Conservation (phyloP, 2,888 invertebrate genomes). For the Eupithecia insigniata region DNA sequence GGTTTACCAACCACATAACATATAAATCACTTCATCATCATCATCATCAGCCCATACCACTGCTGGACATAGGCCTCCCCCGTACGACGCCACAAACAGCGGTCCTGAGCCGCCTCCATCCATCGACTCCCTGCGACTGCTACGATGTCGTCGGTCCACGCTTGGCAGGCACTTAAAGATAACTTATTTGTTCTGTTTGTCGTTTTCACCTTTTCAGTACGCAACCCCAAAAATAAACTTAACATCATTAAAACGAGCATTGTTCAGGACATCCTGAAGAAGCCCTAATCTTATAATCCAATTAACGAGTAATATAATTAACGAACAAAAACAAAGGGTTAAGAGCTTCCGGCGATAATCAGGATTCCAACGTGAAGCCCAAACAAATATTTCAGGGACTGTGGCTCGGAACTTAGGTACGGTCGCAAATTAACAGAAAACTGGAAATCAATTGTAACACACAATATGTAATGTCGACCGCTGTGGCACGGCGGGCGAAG, state of each 20-base stretch:
- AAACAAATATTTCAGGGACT: slow-evolving; percentile 48
- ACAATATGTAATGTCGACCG: too few relatives aligned
- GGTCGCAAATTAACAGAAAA: neutral
- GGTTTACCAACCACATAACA: too few relatives aligned
- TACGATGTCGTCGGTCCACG: too few relatives aligned
- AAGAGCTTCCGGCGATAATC: slow-evolving; percentile 51
- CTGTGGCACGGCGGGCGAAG: too few relatives aligned
- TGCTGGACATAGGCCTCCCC: too few relatives aligned
- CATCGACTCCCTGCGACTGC: too few relatives aligned
- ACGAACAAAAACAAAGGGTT: slow-evolving; percentile 55
- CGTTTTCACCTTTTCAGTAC: neutral
- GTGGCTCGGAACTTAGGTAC: slow-evolving; percentile 28
- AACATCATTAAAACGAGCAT: slow-evolving; percentile 21
- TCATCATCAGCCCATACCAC: too few relatives aligned
- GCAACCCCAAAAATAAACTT: slow-evolving; percentile 12
- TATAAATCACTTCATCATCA: too few relatives aligned
- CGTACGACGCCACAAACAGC: too few relatives aligned
- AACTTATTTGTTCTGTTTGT: too few relatives aligned
- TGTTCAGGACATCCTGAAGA: slow-evolving; percentile 43
- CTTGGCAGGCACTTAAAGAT: too few relatives aligned
- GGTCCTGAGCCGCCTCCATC: too few relatives aligned
- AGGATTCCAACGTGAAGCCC: slow-evolving; percentile 49
- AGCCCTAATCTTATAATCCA: slow-evolving; percentile 57
- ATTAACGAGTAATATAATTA: slow-evolving; percentile 59
- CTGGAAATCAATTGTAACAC: neutral